Conservation (phyloP, 1,140 invertebrate genomes). For the Panagrolaimus sp. region DNA sequence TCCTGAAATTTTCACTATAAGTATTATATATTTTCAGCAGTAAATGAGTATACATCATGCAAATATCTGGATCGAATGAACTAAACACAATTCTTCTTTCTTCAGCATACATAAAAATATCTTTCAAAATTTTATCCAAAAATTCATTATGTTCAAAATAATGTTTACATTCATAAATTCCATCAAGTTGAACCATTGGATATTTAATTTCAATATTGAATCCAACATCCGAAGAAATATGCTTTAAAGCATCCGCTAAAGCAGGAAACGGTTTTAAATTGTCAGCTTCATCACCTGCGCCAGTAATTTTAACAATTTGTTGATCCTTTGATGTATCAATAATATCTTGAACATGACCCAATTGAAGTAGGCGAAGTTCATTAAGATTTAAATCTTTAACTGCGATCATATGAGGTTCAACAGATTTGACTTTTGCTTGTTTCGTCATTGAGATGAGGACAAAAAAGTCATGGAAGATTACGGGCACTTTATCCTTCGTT, state of each 20-base stretch:
- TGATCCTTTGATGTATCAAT: slow-evolving; percentile 27
- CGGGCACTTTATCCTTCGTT: too few species aligned
- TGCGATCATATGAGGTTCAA: not conserved
- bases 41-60: too few species aligned
- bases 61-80: too few species aligned
- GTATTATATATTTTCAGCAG: too few species aligned
- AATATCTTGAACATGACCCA: not conserved
- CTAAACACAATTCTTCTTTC: too few species aligned
- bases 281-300: slow-evolving; percentile 18
- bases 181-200: slow-evolving; percentile 37
- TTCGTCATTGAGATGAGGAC: too few species aligned
- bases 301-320: slow-evolving; percentile 24
- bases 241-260: slow-evolving; percentile 30
- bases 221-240: slow-evolving; percentile 26
- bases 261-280: slow-evolving; percentile 38
- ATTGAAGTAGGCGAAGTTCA: too few species aligned
- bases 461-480: too few species aligned
- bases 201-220: slow-evolving; percentile 29
- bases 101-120: too few species aligned
- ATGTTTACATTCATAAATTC: slow-evolving; percentile 35
- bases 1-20: slow-evolving; percentile 17
- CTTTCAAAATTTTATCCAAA: slow-evolving; percentile 8
- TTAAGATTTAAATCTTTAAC: slow-evolving; percentile 7
- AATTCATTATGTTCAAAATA: slow-evolving; percentile 43
- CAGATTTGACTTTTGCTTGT: slow-evolving; percentile 14